These are phyloP conservation scores for Neuroscelio doddi DNA, from an alignment of 2,888 invertebrate species.

Conservation along the genomic window DNA sequence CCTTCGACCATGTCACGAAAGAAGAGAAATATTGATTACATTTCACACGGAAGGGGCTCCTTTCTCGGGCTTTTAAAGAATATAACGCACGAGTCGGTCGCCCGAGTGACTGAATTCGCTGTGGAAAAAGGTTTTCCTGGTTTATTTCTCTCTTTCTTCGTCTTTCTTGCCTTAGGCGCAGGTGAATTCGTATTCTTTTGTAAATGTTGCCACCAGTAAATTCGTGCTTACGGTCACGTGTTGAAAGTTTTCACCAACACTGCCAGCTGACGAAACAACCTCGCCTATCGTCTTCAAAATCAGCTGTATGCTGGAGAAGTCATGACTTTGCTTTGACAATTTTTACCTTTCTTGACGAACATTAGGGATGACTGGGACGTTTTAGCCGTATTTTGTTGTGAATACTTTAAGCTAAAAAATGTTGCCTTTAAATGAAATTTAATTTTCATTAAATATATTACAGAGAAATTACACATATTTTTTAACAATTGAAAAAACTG, in stretches of 20 bases:
- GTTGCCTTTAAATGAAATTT: too few relatives aligned
- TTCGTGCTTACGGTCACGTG: slow-evolving; percentile 21
- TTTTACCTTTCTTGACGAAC: too few relatives aligned
- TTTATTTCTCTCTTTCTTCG: not conserved
- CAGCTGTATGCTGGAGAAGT: too few relatives aligned
- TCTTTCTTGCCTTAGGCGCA: slow-evolving; percentile 2
- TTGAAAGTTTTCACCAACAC: slow-evolving; percentile 9
- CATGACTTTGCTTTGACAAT: too few relatives aligned
- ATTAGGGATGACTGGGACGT: too few relatives aligned
- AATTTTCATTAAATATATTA: too few relatives aligned
- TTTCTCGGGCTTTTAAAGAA: slow-evolving; percentile 1
- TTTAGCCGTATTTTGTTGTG: too few relatives aligned
- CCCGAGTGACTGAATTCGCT: slow-evolving; percentile 4
- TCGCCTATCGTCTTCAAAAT: too few relatives aligned
- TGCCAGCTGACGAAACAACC: too few relatives aligned
- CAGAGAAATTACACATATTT: too few relatives aligned
- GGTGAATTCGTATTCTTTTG: slow-evolving; percentile 18
- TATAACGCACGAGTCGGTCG: not conserved
- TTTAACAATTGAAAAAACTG: too few relatives aligned
- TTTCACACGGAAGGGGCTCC: not conserved
- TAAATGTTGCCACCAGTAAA: slow-evolving; percentile 1
- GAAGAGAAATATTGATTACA: not conserved
- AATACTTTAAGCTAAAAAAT: too few relatives aligned
- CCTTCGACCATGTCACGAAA: not conserved
- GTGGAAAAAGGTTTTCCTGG: slow-evolving; percentile 19